Base-by-base conservation (phyloP, 1,140 invertebrate genomes). In the Diploscapter pachys region DNA sequence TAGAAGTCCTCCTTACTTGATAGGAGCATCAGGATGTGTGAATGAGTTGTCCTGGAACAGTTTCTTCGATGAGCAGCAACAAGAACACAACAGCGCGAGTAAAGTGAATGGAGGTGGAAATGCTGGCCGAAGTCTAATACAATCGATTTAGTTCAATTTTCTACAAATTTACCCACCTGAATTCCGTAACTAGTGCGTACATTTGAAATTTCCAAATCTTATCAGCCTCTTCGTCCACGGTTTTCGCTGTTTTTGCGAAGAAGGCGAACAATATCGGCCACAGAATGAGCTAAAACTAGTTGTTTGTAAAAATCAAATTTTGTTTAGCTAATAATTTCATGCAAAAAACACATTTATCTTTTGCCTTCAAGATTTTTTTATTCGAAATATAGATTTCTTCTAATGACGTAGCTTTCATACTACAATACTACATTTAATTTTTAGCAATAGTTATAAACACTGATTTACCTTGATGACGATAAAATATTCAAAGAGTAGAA, bases 141-240 rank as follows among this genome's bases (percentile, higher is more conserved):
- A 69, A 9, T 71, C 9, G 5, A 78, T 67, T 5, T 56, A 64
- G 5, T 13, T n/a, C 31, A 78, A 76, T 69, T n/a, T 78, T 48
- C 48, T 11, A 53, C n/a, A 49, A 48, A 3, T 48, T 8, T n/a
- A 72, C 6, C 31, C 52, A 80, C 80, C 80, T 82, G 61, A 82
- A 84, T 73, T 81, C 72, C n/a, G 73, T 77, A 3, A 76, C 78
- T 65, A 83, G 71, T 4, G 75, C 73, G 64, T 84, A 84, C 8
- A 85, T 71, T 61, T 83, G 83, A 64, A 81, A 83, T 63, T 79
- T 82, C 83, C 83, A 83, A 61, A 83, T 83, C 13, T 78, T 74
- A 68, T 84, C 79, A 11, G 83, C 80, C 63, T 83, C 81, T 50
- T 83, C 81, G 13, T 83, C 83, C 53, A 85, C 83, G 64, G 70